Conservation (phyloP, 2,113 vertebrate genomes). For the Anarhynchus alexandrinus region DNA sequence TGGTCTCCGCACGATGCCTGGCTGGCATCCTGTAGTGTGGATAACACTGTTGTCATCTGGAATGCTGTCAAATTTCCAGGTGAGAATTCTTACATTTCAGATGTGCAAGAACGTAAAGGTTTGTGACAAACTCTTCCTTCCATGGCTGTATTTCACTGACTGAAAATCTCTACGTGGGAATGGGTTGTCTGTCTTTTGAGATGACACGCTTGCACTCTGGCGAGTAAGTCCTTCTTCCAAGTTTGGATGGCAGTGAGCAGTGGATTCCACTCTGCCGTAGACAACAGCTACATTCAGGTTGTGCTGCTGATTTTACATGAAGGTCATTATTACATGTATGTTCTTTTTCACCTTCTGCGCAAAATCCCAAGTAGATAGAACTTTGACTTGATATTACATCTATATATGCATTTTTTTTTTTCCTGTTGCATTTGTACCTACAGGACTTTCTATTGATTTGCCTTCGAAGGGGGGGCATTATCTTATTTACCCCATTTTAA, state of each 20-base stretch:
- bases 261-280: background rate
- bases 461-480: background rate
- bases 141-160: background rate
- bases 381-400: background rate
- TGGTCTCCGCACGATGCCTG: slow-evolving; percentile 98
- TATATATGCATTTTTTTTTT: background rate
- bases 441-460: background rate
- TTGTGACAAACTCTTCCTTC: background rate
- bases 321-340: background rate
- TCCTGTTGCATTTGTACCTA: background rate
- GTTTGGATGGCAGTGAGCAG: background rate
- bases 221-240: background rate
- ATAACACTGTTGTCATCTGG: slow-evolving; percentile 99
- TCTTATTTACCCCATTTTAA: background rate
- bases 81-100: slow-evolving; percentile 35
- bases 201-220: background rate
- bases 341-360: background rate
- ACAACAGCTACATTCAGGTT: background rate
- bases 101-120: background rate
- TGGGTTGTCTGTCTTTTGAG: background rate
- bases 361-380: background rate
- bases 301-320: background rate
- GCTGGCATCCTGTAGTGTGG: slow-evolving; percentile 97
- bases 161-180: background rate
- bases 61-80: slow-evolving; percentile 97